Base-by-base conservation (phyloP, 2,797 vertebrate genomes). In the Anguilla obscura region DNA sequence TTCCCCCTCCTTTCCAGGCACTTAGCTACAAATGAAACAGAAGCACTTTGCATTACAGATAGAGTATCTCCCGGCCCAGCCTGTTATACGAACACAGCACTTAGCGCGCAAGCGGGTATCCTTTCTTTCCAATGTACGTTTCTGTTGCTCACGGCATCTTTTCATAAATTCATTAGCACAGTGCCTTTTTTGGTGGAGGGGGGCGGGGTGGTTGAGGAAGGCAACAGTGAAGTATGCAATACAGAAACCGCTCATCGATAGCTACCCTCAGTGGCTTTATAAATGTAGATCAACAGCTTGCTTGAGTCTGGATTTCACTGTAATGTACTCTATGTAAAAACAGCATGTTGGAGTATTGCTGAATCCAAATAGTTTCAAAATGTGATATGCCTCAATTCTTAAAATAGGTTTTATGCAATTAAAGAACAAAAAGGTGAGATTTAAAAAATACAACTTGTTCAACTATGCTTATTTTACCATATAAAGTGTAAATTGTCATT, bases 1-100 rank as follows among this genome's bases (percentile, higher is more conserved):
- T 6, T 56, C 86, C 1, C 6, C 27, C 3, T 74, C 69, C 71
- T 76, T 76, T 3, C 71, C 30, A 36, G 33, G 33, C 79, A 66
- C 33, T 74, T 85, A 40, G 30, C 74, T 40, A 74, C 63, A 74
- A 1, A 33, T 84, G 48, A 84, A 84, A 84, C 24, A 84, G 82
- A 84, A 2, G 79, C 45, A 14, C 12, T 27, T 56, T 54, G 52
- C n/a, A 30, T 18, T 82, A 50, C 79, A 48, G 36, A 45, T 80
- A 54, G 82, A 84, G 14, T 2, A 54, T 56, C 27, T 16, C 52
- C 24, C 10, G 56, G 82, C 12, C 52, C 52, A 56, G 82, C 30
- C 52, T 27, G 33, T 56, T 33, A 27, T 27, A 21, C 33, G 14
- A 84, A 84, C 79, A 83, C 12, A 16, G 21, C 82, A 84, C 30